Conservation (phyloP, 2,113 vertebrate genomes). For the Cyprinus carpio region DNA sequence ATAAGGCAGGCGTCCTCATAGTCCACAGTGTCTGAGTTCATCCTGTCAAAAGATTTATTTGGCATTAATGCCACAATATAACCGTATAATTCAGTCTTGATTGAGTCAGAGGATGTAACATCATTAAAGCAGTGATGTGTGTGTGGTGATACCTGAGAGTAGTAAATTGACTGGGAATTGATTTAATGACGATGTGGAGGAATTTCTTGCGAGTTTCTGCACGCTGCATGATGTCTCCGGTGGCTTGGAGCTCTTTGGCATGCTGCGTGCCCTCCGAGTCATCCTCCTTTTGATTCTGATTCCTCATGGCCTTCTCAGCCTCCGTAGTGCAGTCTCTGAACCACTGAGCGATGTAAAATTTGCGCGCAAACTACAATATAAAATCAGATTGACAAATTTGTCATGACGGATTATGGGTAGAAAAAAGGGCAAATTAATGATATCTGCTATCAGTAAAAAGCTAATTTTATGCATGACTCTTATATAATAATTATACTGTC, state of each 20-base stretch:
- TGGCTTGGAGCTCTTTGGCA: conserved; percentile 89
- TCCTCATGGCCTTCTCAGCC: conserved; percentile 94
- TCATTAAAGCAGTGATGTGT: neutral
- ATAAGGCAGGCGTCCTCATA: conserved; percentile 94
- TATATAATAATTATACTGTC: too few species aligned
- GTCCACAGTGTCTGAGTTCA: conserved; percentile 95
- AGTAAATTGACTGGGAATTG: conserved; percentile 85
- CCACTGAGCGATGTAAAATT: conserved; percentile 97
- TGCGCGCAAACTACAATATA: conserved; percentile 87
- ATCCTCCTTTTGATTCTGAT: conserved; percentile 86
- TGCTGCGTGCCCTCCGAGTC: conserved; percentile 90
- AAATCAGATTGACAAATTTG: too few species aligned
- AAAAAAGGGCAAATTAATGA: too few species aligned
- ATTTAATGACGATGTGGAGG: conserved; percentile 89
- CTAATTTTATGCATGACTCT: too few species aligned
- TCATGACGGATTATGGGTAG: neutral
- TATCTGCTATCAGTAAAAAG: neutral
- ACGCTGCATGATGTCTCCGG: conserved; percentile 92
- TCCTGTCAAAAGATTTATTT: conserved; percentile 69
- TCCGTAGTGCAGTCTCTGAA: conserved; percentile 94
- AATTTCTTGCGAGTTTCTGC: conserved; percentile 94
- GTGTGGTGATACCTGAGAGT: conserved; percentile 82
- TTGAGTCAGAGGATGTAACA: neutral
- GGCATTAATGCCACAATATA: neutral
- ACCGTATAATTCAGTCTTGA: neutral